A percentile compares a stretch with the other conserved stretches of the same genome.
Evolutionary conservation across 2,113 vertebrate species (phyloP).

Genomic region (Entelurus aequoreus): DNA sequence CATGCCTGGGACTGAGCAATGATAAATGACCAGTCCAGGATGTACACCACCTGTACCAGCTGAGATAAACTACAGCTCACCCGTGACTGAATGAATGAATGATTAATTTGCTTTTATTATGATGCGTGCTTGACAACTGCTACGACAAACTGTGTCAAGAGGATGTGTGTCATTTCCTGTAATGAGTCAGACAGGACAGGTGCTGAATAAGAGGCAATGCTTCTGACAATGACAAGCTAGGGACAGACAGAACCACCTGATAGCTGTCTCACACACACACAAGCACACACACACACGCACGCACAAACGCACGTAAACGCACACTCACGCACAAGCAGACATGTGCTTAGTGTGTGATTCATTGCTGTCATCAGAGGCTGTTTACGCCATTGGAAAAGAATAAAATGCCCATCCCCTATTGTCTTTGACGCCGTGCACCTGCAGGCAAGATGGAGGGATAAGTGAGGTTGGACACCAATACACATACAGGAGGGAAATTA

Average conservation of each 20-base stretch:
- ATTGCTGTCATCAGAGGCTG: conserved; percentile 57
- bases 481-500: conserved; percentile 14
- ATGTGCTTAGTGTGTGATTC: conserved; percentile 32
- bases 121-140: not conserved
- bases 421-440: conserved; percentile 63
- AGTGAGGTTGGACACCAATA: conserved; percentile 1
- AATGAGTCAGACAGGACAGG: conserved; percentile 45
- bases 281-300: not conserved
- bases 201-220: conserved; percentile 34
- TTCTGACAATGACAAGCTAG: conserved; percentile 23
- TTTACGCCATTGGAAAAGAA: conserved; percentile 45
- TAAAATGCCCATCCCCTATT: conserved; percentile 40
- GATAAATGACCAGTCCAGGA: no score
- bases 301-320: not conserved
- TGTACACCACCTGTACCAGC: not conserved
- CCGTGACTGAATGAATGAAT: not conserved
- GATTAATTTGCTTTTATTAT: not conserved
- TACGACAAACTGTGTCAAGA: not conserved
- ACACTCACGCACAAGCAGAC: conserved; percentile 11
- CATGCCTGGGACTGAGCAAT: no score
- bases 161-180: not conserved
- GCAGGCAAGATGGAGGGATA: conserved; percentile 40
- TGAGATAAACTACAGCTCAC: not conserved
- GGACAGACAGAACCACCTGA: conserved; percentile 32
- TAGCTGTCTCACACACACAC: not conserved